These are phyloP conservation scores for Brachionus calyciflorus DNA, from an alignment of 1,140 invertebrate species.

Conservation along the genomic window DNA sequence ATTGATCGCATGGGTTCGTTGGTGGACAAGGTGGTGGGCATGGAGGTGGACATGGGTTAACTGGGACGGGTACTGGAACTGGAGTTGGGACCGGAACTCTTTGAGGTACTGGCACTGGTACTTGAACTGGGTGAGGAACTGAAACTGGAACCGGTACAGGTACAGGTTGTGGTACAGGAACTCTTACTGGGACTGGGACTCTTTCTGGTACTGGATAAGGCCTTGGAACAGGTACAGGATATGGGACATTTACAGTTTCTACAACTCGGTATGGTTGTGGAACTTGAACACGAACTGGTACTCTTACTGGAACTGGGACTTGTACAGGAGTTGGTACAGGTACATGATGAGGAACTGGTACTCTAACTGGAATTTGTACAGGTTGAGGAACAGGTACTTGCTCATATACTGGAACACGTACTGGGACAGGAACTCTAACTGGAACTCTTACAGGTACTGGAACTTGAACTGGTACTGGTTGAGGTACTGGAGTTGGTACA, in stretches of 20 bases:
- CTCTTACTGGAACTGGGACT: not conserved
- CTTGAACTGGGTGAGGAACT: not conserved
- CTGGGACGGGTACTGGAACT: not conserved
- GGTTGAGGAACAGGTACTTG: not conserved
- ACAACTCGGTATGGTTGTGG: constrained; percentile 5
- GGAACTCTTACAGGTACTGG: not conserved
- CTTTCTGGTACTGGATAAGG: constrained; percentile 2
- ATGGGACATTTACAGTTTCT: not conserved
- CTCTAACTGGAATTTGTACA: not conserved
- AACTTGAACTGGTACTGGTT: not conserved
- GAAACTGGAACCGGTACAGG: not conserved
- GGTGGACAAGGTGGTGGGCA: constrained; percentile 7
- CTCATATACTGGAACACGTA: not conserved
- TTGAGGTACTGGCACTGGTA: constrained; percentile 10
- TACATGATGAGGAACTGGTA: not conserved
- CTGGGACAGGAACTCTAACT: not conserved
- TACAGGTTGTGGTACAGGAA: not conserved
- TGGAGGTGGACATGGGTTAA: not conserved
- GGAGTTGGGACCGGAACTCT: not conserved
- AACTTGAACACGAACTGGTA: constrained; percentile 6
- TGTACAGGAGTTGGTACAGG: constrained; percentile 12
- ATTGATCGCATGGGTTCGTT: not conserved
- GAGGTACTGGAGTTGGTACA: not conserved
- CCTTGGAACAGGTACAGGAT: not conserved
- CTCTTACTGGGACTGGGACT: constrained; percentile 8